phyloP scores from a whole-genome alignment of 2,113 vertebrate species.

The Sclerurus mexicanus region DNA sequence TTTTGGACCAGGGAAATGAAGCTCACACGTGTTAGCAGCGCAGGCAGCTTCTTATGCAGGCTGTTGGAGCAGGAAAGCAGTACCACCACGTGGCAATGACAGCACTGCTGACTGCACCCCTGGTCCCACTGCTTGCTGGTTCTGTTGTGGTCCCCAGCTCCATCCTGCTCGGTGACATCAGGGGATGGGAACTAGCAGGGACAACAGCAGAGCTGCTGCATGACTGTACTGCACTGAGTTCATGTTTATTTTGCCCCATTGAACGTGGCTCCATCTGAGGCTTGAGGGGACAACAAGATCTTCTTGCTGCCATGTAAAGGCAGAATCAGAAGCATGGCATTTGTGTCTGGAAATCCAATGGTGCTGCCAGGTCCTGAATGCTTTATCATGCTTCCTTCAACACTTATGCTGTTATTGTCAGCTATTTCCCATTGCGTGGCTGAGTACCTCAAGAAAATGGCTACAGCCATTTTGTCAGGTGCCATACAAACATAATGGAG shows the following conservation, averaged over 20 bases:
- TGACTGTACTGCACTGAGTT: not conserved
- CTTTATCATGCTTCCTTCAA: not conserved
- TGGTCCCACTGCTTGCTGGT: rapidly evolving
- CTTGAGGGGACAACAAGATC: rapidly evolving
- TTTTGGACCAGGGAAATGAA: not conserved
- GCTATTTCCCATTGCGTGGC: not conserved
- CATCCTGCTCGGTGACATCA: rapidly evolving
- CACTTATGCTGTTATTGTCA: rapidly evolving
- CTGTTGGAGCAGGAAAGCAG: not conserved
- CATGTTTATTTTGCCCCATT: rapidly evolving
- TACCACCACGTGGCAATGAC: rapidly evolving
- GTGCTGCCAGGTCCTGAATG: not conserved
- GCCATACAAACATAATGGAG: not conserved
- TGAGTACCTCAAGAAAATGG: not conserved
- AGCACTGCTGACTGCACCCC: not conserved
- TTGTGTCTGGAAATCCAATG: not conserved
- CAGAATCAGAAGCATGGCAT: not conserved
- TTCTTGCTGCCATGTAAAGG: not conserved
- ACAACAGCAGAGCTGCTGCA: rapidly evolving
- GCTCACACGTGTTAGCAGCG: rapidly evolving
- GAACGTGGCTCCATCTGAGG: not conserved
- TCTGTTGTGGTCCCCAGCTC: not conserved
- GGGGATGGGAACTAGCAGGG: not conserved
- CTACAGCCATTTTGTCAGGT: not conserved
- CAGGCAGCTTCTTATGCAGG: not conserved